Evolutionary conservation across 2,113 vertebrate genomes (phyloP).

Genomic region (Labrus mixtus): DNA sequence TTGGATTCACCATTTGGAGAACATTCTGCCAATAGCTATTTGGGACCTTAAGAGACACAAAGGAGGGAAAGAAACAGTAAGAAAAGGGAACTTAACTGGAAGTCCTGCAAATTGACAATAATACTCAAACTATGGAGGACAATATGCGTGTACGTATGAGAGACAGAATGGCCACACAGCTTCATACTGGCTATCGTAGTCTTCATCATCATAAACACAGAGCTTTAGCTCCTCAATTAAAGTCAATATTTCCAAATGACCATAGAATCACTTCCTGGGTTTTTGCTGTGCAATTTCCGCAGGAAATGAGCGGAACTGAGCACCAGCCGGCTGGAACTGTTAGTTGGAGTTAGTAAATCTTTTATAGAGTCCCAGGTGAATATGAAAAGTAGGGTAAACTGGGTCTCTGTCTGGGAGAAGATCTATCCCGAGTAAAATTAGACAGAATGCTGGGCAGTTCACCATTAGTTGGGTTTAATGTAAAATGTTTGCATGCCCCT

Average conservation of each 20-base stretch:
- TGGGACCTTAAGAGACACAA: constrained; percentile 72
- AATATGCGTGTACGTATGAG: constrained; percentile 63
- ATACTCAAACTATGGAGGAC: constrained; percentile 74
- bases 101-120: constrained; percentile 76
- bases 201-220: constrained; percentile 71
- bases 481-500: constrained; percentile 63
- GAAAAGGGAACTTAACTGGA: constrained; percentile 72
- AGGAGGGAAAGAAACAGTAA: constrained; percentile 65
- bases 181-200: constrained; percentile 74
- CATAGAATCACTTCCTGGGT: constrained; percentile 55
- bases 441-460: constrained; percentile 62
- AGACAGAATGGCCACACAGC: constrained; percentile 68
- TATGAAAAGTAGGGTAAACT: constrained; percentile 72
- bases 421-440: constrained; percentile 53
- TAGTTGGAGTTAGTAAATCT: constrained; percentile 79
- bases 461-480: constrained; percentile 64
- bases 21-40: constrained; percentile 56
- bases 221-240: constrained; percentile 61
- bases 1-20: constrained; percentile 47
- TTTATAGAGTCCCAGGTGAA: constrained; percentile 71
- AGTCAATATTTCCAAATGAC: constrained; percentile 71
- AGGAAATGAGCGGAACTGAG: constrained; percentile 57
- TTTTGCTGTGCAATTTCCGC: constrained; percentile 51
- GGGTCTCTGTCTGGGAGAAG: constrained; percentile 67
- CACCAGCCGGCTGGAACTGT: constrained; percentile 76